phyloP scores from a whole-genome alignment of 1,140 invertebrate species.

The Drosophila simulans region DNA sequence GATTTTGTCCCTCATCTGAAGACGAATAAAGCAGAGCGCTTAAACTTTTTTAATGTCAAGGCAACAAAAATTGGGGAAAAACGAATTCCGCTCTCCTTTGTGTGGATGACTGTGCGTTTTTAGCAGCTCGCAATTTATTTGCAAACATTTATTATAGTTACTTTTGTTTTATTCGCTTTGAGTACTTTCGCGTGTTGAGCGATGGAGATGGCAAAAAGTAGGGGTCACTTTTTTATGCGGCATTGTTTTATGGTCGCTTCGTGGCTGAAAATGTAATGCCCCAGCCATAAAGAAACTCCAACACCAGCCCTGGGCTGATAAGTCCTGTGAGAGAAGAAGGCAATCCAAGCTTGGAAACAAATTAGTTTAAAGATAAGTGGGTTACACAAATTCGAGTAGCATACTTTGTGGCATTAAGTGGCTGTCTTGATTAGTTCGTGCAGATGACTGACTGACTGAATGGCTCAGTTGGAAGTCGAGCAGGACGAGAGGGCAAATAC shows the following conservation, averaged over 20 bases:
- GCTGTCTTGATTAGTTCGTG: constrained; percentile 70
- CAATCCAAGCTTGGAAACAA: constrained; percentile 50
- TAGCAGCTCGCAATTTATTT: constrained; percentile 77
- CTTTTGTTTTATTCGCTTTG: constrained; percentile 75
- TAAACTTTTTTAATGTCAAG: constrained; percentile 73
- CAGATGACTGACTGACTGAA: not conserved
- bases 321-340: constrained; percentile 37
- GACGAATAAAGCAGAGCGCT: constrained; percentile 58
- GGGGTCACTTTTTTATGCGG: constrained; percentile 70
- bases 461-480: not conserved
- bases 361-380: constrained; percentile 80
- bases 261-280: constrained; percentile 50
- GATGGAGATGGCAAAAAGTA: not conserved
- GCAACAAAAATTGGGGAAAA: constrained; percentile 52
- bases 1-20: constrained; percentile 58
- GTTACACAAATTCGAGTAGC: constrained; percentile 74
- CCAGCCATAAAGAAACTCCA: constrained; percentile 23
- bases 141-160: constrained; percentile 82
- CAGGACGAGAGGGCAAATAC: constrained; percentile 47
- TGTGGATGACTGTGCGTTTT: constrained; percentile 33
- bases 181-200: constrained; percentile 65
- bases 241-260: constrained; percentile 78
- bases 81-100: constrained; percentile 21
- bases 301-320: constrained; percentile 56
- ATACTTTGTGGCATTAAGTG: constrained; percentile 67